Conservation (phyloP, 2,888 invertebrate genomes). For the Chorisops tibialis region DNA sequence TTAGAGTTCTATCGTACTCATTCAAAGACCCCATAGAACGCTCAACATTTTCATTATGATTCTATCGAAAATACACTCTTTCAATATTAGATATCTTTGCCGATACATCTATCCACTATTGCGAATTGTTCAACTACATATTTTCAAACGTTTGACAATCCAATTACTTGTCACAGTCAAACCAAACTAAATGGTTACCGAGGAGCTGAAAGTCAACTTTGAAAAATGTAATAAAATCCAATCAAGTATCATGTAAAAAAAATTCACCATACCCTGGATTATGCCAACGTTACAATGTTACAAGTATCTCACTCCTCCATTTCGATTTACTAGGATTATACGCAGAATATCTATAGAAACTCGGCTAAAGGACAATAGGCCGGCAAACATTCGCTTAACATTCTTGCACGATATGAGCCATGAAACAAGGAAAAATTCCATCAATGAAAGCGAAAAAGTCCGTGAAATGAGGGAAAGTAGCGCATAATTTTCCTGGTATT, state of each 20-base stretch:
- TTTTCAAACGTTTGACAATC: not conserved
- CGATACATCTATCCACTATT: too few species aligned
- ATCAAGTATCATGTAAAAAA: not conserved
- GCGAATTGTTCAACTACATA: too few species aligned
- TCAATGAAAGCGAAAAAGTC: constrained; percentile 22
- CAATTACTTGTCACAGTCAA: not conserved
- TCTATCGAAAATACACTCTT: too few species aligned
- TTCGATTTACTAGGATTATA: not conserved
- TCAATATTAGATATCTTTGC: too few species aligned
- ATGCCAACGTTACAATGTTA: not conserved
- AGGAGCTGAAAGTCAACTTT: not conserved
- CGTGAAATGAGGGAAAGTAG: constrained; percentile 19
- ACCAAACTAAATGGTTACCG: not conserved
- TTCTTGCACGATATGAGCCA: constrained; percentile 12
- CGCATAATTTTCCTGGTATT: not conserved
- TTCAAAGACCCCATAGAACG: too few species aligned
- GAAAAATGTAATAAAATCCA: constrained; percentile 16
- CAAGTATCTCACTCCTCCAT: not conserved
- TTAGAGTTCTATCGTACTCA: too few species aligned
- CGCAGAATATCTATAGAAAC: not conserved
- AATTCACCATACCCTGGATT: not conserved
- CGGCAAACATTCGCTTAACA: not conserved
- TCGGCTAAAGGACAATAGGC: not conserved
- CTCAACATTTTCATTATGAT: too few species aligned
- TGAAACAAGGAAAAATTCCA: constrained; percentile 22